A percentile compares a stretch with the other conserved stretches of the same genome.
phyloP scores from a whole-genome alignment of 2,888 invertebrate genomes.

The Stratiomys singularior region DNA sequence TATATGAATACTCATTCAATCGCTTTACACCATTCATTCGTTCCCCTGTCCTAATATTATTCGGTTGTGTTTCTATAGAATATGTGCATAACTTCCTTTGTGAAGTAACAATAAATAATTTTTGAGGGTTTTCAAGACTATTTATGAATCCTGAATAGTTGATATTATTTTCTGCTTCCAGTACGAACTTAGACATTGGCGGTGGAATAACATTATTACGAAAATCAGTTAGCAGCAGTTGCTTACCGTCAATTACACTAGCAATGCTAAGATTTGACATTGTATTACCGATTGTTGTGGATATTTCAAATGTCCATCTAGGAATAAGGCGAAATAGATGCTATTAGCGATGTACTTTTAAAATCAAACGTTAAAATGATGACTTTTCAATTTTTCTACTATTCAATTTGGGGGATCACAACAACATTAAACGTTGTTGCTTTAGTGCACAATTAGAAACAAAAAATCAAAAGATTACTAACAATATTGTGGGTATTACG shows the following conservation, averaged over 20 bases:
- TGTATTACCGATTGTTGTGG: constrained; percentile 68
- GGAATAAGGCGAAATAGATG: not conserved
- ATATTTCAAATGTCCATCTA: constrained; percentile 73
- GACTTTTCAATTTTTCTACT: no score
- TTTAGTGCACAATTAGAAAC: no score
- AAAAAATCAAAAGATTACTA: no score
- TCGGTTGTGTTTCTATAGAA: constrained; percentile 38
- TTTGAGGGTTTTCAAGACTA: constrained; percentile 62
- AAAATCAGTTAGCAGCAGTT: constrained; percentile 78
- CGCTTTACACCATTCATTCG: constrained; percentile 25
- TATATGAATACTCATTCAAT: not conserved
- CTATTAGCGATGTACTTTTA: no score
- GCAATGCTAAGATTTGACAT: constrained; percentile 71
- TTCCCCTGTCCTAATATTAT: not conserved
- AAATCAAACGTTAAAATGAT: no score
- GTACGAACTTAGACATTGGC: constrained; percentile 76
- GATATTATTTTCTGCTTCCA: constrained; percentile 69
- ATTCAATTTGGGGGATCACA: no score
- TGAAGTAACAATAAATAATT: constrained; percentile 59
- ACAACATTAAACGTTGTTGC: no score
- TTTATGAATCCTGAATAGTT: constrained; percentile 72
- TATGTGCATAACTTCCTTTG: constrained; percentile 55
- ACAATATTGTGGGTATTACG: no score
- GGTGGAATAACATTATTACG: constrained; percentile 81
- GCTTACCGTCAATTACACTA: constrained; percentile 80